Base-by-base conservation (phyloP, 2,888 invertebrate genomes). In the Ischnus inquisitorius region DNA sequence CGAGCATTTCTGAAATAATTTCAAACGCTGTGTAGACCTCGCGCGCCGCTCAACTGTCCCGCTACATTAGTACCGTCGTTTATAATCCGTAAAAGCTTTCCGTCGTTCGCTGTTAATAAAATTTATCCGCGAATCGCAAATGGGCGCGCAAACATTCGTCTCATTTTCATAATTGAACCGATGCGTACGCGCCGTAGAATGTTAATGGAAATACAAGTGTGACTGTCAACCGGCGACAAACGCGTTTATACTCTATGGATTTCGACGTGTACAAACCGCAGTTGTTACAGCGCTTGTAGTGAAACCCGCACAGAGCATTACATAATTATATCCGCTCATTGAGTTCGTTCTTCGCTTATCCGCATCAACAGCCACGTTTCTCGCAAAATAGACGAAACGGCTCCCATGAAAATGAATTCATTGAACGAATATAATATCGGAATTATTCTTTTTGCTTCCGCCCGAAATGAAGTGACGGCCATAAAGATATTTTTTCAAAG, bases 11-110 rank as follows among this genome's bases (percentile, higher is more conserved):
- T n/a, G 22, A 12, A 43, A 72, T 72, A 25, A 34, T n/a, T 54
- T 14, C 12, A 69, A 12, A 8, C 12, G 22, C 57, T 12, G 28
- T 12, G 28, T 28, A 25, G 57, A 57, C 57, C 22, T 57, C 57
- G 28, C 25, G 22, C 57, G n/a, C 28, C 12, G 25, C 5, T 57
- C 5, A 28, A 57, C 57, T 28, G 57, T 57, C 57, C 28, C 57
- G 28, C 25, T 28, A 25, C 57, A 28, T 57, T n/a, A 57, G 57
- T 28, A 57, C 28, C 57, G 28, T 57, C 57, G 57, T 57, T 57
- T 57, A 14, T 57, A 25, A 25, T 54, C 57, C 57, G 57, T 57
- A 57, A 57, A 57, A 57, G 57, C 57, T 57, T 57, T 57, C 57
- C 14, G 57, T 57, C 28, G 57, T 12, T 14, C 12, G 14, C 12